phyloP scores from a whole-genome alignment of 2,113 vertebrate genomes.

The Xyliphius kryptos region DNA sequence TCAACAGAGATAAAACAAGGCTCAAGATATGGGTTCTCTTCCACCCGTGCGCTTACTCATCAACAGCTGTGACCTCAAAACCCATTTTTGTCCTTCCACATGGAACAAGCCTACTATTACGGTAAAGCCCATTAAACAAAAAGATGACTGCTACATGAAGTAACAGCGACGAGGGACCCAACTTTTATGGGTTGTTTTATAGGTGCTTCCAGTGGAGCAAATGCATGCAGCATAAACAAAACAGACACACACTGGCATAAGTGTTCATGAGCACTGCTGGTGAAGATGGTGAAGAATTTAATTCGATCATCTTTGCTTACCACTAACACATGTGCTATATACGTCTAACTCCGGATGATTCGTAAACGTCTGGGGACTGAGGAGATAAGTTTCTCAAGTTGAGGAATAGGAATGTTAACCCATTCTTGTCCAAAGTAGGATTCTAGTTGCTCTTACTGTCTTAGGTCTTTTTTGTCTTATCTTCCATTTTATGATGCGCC shows the following conservation, averaged over 20 bases:
- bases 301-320: not conserved
- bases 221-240: not conserved
- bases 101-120: not conserved
- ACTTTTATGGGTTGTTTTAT: slow-evolving; percentile 3
- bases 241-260: not conserved
- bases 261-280: slow-evolving; percentile 11
- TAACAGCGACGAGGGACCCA: not conserved
- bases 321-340: slow-evolving; percentile 1
- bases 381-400: too few species aligned
- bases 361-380: too few species aligned
- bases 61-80: slow-evolving; percentile 36
- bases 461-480: too few species aligned
- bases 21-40: not conserved
- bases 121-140: slow-evolving; percentile 15
- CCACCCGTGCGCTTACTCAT: slow-evolving; percentile 3
- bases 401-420: too few species aligned
- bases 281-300: slow-evolving; percentile 29
- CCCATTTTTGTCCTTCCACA: slow-evolving; percentile 1
- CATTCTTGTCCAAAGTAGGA: too few species aligned
- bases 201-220: too few species aligned
- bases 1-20: too few species aligned
- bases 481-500: too few species aligned
- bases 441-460: too few species aligned
- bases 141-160: slow-evolving; percentile 2
- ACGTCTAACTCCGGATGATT: too few species aligned